Conservation (phyloP, 2,113 vertebrate species). For the Oostethus manadensis region DNA sequence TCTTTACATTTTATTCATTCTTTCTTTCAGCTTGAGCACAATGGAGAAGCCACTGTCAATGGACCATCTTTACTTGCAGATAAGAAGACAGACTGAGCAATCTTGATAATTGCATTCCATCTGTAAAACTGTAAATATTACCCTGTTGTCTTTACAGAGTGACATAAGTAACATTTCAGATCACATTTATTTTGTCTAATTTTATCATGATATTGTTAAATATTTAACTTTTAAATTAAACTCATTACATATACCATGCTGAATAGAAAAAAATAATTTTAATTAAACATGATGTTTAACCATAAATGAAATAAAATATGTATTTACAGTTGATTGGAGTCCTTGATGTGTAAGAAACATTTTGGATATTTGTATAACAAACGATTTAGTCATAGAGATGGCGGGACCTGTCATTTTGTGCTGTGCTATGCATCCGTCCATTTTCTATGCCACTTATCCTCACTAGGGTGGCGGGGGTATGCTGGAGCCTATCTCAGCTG, state of each 20-base stretch:
- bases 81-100: conserved; percentile 79
- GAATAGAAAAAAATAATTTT: no score
- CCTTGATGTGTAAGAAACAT: no score
- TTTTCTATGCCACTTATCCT: no score
- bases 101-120: conserved; percentile 10
- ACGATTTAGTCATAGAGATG: no score
- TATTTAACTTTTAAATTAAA: background rate
- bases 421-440: no score
- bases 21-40: conserved; percentile 62
- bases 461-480: no score
- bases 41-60: conserved; percentile 57
- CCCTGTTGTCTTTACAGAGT: conserved; percentile 8
- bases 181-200: background rate
- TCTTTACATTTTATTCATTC: background rate
- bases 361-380: no score
- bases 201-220: conserved; percentile 6
- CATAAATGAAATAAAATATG: no score
- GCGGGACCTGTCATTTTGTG: no score
- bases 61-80: conserved; percentile 50
- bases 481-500: no score
- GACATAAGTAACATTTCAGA: conserved; percentile 7
- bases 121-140: conserved; percentile 48
- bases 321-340: no score
- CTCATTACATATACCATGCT: background rate
- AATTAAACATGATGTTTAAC: no score